These are phyloP conservation scores for Heteropelma amictum DNA, from an alignment of 2,888 invertebrate species.

Conservation along the genomic window DNA sequence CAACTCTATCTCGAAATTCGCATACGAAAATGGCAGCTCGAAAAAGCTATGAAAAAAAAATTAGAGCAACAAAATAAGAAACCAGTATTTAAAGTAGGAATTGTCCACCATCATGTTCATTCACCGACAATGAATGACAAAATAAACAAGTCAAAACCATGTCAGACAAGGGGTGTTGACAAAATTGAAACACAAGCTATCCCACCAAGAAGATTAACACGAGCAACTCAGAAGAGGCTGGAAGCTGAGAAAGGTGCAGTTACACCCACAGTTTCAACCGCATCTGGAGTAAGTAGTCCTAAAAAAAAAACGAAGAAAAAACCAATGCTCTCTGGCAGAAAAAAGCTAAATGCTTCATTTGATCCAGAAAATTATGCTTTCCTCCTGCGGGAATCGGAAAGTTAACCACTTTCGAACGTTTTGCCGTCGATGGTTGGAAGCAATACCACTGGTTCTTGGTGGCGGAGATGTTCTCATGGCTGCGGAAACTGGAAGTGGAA, in stretches of 20 bases:
- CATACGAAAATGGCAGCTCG: slow-evolving; percentile 65
- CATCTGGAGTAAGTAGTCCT: no score
- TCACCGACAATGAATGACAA: slow-evolving; percentile 59
- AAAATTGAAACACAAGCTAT: background rate
- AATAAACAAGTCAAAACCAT: slow-evolving; percentile 11
- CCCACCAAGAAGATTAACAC: slow-evolving; percentile 63
- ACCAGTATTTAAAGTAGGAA: slow-evolving; percentile 69
- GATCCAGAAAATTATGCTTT: no score
- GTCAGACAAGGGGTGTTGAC: slow-evolving; percentile 28
- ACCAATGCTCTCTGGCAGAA: no score
- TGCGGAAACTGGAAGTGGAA: slow-evolving; percentile 99
- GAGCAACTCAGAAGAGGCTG: slow-evolving; percentile 70
- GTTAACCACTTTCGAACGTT: no score
- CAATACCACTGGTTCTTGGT: slow-evolving; percentile 97
- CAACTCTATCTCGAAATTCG: slow-evolving; percentile 36
- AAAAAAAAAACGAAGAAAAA: no score
- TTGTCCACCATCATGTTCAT: slow-evolving; percentile 67
- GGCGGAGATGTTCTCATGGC: slow-evolving; percentile 99
- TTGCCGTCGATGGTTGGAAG: no score
- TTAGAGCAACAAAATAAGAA: slow-evolving; percentile 62
- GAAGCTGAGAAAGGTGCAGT: no score
- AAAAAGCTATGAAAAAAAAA: slow-evolving; percentile 60
- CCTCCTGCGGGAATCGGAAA: no score
- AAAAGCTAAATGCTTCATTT: no score
- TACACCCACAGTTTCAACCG: no score